Conservation (phyloP, 2,797 vertebrate species). For the Smutsia gigantea region DNA sequence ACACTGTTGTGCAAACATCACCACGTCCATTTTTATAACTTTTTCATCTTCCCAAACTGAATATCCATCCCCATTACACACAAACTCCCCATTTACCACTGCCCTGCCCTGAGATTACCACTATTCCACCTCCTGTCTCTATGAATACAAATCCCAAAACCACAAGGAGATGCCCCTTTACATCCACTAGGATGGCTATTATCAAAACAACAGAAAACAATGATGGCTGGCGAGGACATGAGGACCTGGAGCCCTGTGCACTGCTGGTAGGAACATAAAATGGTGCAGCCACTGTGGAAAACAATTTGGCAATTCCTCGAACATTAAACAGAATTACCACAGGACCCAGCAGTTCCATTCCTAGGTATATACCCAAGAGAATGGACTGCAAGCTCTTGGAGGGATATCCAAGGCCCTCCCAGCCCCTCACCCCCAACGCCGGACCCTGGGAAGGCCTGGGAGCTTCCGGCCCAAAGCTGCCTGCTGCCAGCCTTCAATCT, state of each 20-base stretch:
- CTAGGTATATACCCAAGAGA: no score
- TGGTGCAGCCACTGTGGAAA: rapidly evolving
- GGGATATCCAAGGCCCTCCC: rapidly evolving
- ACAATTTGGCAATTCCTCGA: background rate
- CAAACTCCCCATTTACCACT: rapidly evolving
- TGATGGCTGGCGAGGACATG: background rate
- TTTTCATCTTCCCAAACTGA: background rate
- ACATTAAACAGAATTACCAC: background rate
- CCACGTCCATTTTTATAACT: background rate
- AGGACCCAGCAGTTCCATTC: background rate
- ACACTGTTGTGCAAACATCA: rapidly evolving
- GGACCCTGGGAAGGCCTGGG: background rate
- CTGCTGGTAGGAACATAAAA: rapidly evolving
- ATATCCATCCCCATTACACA: background rate
- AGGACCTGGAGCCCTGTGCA: background rate
- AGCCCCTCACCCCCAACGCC: no score
- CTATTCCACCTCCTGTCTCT: background rate
- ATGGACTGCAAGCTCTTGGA: rapidly evolving
- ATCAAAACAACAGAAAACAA: background rate
- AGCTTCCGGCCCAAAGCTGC: background rate
- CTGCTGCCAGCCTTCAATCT: background rate
- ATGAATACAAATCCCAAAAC: background rate
- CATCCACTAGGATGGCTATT: background rate
- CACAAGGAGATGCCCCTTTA: rapidly evolving
- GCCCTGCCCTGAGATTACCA: background rate